A percentile compares a stretch with the other conserved stretches of the same genome.
These are phyloP conservation scores for Pygoscelis antarcticus DNA, from an alignment of 2,113 vertebrate species.

Conservation along the genomic window DNA sequence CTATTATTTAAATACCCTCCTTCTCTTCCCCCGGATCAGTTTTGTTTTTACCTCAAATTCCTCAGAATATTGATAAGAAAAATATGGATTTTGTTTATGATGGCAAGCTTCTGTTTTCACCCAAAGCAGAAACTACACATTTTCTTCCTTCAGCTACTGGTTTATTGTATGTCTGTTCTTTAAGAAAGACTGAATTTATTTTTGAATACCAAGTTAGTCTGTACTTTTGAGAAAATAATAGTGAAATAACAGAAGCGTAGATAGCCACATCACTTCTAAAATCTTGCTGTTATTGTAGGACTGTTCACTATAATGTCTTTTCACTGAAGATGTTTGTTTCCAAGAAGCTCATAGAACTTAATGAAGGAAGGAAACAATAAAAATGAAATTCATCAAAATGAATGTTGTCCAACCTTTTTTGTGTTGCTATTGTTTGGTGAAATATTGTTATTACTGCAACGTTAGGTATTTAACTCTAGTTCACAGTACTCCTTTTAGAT, in stretches of 20 bases:
- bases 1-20: neutral
- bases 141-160: neutral
- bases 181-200: neutral
- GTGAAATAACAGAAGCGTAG: neutral
- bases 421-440: neutral
- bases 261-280: neutral
- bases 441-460: neutral
- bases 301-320: neutral
- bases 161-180: neutral
- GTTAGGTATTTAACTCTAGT: neutral
- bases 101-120: conserved; percentile 1
- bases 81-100: neutral
- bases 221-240: neutral
- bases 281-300: neutral
- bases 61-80: neutral
- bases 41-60: neutral
- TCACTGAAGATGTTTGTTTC: neutral
- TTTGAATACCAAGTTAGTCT: neutral
- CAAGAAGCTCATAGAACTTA: neutral
- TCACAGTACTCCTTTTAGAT: neutral
- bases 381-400: neutral
- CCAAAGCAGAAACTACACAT: neutral
- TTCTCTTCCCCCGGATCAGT: neutral
- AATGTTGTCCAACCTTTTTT: neutral
- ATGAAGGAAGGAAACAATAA: neutral